phyloP scores from a whole-genome alignment of 2,113 vertebrate genomes.

The Notiomystis cincta region DNA sequence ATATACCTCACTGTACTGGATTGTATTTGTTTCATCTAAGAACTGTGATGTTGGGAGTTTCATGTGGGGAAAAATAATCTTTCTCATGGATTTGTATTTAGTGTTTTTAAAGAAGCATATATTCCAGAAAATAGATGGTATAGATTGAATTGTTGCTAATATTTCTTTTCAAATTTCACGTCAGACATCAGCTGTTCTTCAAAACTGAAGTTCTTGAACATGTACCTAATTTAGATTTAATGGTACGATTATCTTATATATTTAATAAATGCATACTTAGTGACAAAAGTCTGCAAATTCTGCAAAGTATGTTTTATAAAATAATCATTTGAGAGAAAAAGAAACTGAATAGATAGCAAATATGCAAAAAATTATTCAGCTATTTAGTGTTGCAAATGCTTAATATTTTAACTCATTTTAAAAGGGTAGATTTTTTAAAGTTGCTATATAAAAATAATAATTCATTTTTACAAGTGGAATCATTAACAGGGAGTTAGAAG shows the following conservation, averaged over 20 bases:
- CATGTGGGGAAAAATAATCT: not conserved
- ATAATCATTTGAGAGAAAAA: not conserved
- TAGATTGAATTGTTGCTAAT: not conserved
- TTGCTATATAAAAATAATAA: not conserved
- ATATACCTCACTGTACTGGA: not conserved
- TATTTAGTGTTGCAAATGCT: not conserved
- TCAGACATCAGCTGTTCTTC: not conserved
- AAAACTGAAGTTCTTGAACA: conserved; percentile 1
- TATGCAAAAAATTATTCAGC: not conserved
- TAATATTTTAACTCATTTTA: not conserved
- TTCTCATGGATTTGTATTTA: not conserved
- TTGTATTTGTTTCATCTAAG: not conserved
- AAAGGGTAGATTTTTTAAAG: not conserved
- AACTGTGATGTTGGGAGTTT: not conserved
- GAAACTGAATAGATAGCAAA: not conserved
- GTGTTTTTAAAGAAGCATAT: not conserved
- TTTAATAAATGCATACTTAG: not conserved
- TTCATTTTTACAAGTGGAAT: not conserved
- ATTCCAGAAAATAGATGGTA: not conserved
- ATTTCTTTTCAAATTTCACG: not conserved
- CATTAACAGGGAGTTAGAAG: not conserved
- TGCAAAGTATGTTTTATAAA: not conserved
- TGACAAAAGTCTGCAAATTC: not conserved
- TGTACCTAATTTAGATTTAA: not conserved
- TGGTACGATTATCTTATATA: not conserved